phyloP scores from a whole-genome alignment of 53 echinoderm and acorn worm species.

The Glandiceps talaboti region DNA sequence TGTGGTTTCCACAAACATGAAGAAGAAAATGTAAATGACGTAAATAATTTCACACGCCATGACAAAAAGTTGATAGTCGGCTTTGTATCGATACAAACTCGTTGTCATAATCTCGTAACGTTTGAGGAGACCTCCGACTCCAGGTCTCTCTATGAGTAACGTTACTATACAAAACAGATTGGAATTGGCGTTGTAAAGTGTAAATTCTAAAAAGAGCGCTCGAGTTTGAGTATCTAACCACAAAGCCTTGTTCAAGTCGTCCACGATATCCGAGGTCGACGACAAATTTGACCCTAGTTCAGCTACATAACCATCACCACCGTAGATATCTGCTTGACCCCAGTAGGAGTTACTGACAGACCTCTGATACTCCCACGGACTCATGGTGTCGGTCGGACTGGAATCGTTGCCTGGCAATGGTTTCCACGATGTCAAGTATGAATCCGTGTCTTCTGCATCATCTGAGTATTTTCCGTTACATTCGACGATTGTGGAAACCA shows the following conservation, averaged over 20 bases:
- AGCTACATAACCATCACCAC: slow-evolving; percentile 53
- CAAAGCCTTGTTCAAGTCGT: slow-evolving; percentile 15
- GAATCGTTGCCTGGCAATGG: not conserved
- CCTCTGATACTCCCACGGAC: slow-evolving; percentile 44
- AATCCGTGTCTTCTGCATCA: slow-evolving; percentile 33
- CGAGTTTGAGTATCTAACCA: slow-evolving; percentile 67
- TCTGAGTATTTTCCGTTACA: slow-evolving; percentile 34
- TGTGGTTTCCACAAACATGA: slow-evolving; percentile 31
- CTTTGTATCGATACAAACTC: slow-evolving; percentile 41
- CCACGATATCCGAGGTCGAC: slow-evolving; percentile 21
- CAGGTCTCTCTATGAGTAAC: slow-evolving; percentile 49
- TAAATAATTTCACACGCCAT: slow-evolving; percentile 50
- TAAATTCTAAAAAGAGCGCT: slow-evolving; percentile 76
- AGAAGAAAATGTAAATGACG: slow-evolving; percentile 26
- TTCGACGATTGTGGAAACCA: slow-evolving; percentile 13
- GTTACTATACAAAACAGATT: slow-evolving; percentile 76
- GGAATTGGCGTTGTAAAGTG: slow-evolving; percentile 74
- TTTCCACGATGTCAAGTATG: slow-evolving; percentile 56
- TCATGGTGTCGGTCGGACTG: not conserved
- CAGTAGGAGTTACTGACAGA: slow-evolving; percentile 14
- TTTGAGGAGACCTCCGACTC: slow-evolving; percentile 52
- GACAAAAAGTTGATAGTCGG: slow-evolving; percentile 44
- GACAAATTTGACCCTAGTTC: slow-evolving; percentile 25
- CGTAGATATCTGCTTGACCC: slow-evolving; percentile 36
- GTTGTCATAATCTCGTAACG: slow-evolving; percentile 36